Conservation (phyloP, 2,113 vertebrate species). For the Entomyzon cyanotis region DNA sequence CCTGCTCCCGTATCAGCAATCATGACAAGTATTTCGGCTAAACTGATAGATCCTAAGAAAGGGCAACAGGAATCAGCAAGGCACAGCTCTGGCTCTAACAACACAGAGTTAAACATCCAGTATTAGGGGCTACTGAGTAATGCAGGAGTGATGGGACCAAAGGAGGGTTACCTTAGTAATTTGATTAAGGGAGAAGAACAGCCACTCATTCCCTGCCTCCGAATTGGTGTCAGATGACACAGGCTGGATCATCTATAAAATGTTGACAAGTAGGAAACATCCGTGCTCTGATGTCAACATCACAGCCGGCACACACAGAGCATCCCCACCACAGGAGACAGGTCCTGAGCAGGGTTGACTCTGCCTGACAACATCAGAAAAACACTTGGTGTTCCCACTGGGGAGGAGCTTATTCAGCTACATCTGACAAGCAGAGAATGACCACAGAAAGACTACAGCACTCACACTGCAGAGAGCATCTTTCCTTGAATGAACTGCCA, state of each 20-base stretch:
- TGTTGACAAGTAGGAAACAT: not conserved
- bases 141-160: not conserved
- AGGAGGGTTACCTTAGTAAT: not conserved
- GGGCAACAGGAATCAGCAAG: not conserved
- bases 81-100: not conserved
- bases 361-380: not conserved
- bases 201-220: not conserved
- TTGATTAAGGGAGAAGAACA: not conserved
- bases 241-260: not conserved
- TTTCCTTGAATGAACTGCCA: not conserved
- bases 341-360: not conserved
- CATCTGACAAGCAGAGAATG: not conserved
- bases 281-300: not conserved
- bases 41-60: not conserved
- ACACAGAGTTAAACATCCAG: not conserved
- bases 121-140: not conserved
- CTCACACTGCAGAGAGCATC: not conserved
- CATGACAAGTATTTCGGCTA: not conserved
- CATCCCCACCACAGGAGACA: not conserved
- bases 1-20: not conserved
- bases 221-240: not conserved
- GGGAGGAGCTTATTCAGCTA: not conserved
- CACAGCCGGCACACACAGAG: not conserved
- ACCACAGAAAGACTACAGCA: not conserved
- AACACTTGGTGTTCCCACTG: not conserved